These are phyloP conservation scores for Leptopterna dolabrata DNA, from an alignment of 2,888 invertebrate species.

Conservation along the genomic window DNA sequence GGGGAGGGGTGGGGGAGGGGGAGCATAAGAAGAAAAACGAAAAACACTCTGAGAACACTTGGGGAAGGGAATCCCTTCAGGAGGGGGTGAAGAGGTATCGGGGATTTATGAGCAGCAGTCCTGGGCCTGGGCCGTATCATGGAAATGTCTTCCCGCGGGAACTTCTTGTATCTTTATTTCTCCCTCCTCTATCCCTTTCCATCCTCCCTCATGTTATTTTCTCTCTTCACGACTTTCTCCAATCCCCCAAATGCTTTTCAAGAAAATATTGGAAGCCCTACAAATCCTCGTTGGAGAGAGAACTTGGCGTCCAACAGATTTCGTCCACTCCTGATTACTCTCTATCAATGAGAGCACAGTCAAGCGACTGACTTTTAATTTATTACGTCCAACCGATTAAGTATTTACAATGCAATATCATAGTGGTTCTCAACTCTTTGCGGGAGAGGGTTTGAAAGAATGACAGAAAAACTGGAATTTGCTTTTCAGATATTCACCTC, in stretches of 20 bases:
- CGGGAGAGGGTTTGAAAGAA: no score
- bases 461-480: no score
- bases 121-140: not conserved
- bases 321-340: no score
- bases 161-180: slow-evolving; percentile 1
- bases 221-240: no score
- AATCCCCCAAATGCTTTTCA: not conserved
- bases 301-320: not conserved
- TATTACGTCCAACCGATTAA: no score
- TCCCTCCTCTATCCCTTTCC: not conserved
- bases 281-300: not conserved
- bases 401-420: no score
- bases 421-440: no score
- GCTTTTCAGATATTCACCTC: no score
- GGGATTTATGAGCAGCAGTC: not conserved
- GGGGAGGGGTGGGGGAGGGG: not conserved
- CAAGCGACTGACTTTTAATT: no score
- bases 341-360: no score
- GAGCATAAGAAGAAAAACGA: no score
- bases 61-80: not conserved
- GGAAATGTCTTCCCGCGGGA: not conserved
- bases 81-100: not conserved
- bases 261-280: not conserved
- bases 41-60: not conserved
- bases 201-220: no score